phyloP scores from a whole-genome alignment of 2,113 vertebrate genomes.

The Gallinago media region DNA sequence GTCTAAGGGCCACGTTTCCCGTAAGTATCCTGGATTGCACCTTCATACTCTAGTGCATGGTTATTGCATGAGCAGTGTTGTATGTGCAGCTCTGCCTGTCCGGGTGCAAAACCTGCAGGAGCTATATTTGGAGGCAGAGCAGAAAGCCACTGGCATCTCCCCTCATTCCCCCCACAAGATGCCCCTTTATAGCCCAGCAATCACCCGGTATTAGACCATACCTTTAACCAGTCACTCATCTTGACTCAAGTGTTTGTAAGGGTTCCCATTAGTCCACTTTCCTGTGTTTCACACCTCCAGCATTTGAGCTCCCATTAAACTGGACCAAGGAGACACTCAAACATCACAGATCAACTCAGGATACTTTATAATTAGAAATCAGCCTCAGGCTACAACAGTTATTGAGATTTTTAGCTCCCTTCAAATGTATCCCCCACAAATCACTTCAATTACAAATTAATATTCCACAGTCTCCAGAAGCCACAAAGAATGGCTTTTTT shows the following conservation, averaged over 20 bases:
- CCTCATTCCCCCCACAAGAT: not conserved
- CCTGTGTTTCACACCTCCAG: constrained; percentile 2
- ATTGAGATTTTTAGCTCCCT: not conserved
- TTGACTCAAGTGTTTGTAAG: constrained; percentile 29
- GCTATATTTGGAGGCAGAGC: constrained; percentile 40
- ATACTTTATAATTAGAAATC: constrained; percentile 64
- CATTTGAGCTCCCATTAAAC: constrained; percentile 17
- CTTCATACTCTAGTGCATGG: not conserved
- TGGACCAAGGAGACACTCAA: not conserved
- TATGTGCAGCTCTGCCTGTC: not conserved
- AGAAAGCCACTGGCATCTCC: constrained; percentile 7
- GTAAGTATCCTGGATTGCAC: not conserved
- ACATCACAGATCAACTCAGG: constrained; percentile 49
- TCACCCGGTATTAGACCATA: not conserved
- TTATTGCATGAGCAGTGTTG: not conserved
- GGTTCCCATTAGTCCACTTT: constrained; percentile 8
- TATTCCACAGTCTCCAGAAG: not conserved
- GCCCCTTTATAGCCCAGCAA: constrained; percentile 23
- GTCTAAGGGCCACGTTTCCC: not conserved
- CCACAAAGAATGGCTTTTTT: not conserved
- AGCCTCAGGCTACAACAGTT: constrained; percentile 25
- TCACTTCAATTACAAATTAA: not conserved
- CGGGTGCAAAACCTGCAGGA: constrained; percentile 8
- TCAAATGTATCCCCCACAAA: not conserved
- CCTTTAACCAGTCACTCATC: constrained; percentile 38